These are phyloP conservation scores for Gonocerus acuteangulatus DNA, from an alignment of 2,888 invertebrate species.

Conservation along the genomic window DNA sequence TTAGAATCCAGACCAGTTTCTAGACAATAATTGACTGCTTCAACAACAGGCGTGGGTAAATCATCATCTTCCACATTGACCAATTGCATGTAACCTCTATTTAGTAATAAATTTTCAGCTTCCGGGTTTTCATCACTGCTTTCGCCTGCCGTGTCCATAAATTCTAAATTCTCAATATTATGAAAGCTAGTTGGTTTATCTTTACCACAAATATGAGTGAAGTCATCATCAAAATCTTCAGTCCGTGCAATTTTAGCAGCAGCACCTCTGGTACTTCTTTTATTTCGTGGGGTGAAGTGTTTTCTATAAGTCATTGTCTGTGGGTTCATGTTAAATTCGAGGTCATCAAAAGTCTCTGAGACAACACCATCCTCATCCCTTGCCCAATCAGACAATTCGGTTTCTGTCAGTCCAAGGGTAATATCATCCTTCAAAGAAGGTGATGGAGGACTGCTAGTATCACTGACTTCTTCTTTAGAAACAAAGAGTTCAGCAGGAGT, in stretches of 20 bases:
- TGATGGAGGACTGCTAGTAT: constrained; percentile 53
- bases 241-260: constrained; percentile 42
- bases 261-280: constrained; percentile 41
- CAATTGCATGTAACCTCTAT: constrained; percentile 61
- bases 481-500: constrained; percentile 39
- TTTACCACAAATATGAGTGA: constrained; percentile 44
- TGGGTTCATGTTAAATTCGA: constrained; percentile 52
- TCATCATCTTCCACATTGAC: constrained; percentile 48
- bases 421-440: constrained; percentile 49
- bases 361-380: constrained; percentile 61
- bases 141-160: constrained; percentile 77
- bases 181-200: constrained; percentile 34
- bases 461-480: constrained; percentile 38
- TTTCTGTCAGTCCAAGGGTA: constrained; percentile 69
- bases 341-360: constrained; percentile 64
- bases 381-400: constrained; percentile 84
- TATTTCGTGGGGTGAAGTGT: constrained; percentile 40
- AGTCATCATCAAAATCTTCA: constrained; percentile 44
- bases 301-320: constrained; percentile 44
- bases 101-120: constrained; percentile 46
- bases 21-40: constrained; percentile 40
- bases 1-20: constrained; percentile 18
- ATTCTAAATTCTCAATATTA: constrained; percentile 72
- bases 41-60: constrained; percentile 46
- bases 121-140: constrained; percentile 52